phyloP scores from a whole-genome alignment of 2,888 invertebrate species.

The Coenonympha arcania region DNA sequence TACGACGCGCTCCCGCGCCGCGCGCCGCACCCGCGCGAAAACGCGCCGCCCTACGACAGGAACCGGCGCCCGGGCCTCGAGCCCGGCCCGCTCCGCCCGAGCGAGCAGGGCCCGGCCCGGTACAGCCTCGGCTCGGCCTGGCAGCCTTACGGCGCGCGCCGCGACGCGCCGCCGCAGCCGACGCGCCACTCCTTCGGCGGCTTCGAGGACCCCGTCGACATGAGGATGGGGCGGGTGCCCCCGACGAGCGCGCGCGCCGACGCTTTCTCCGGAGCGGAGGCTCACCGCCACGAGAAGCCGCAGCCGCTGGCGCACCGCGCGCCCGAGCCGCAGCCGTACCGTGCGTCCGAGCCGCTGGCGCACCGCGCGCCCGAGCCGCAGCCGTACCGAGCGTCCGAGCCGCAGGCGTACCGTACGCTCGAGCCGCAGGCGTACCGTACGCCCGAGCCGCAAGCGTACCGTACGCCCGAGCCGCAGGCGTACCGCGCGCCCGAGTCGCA shows the following conservation, averaged over 20 bases:
- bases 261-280: conserved; percentile 78
- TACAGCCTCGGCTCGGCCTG: conserved; percentile 36
- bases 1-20: conserved; percentile 41
- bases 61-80: conserved; percentile 14
- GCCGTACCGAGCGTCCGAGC: conserved; percentile 36
- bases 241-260: conserved; percentile 51
- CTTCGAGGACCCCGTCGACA: conserved; percentile 54
- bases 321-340: no score
- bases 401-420: conserved; percentile 74
- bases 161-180: conserved; percentile 28
- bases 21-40: conserved; percentile 42
- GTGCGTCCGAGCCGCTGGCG: conserved; percentile 30
- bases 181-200: conserved; percentile 49
- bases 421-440: conserved; percentile 79
- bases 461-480: conserved; percentile 29
- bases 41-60: conserved; percentile 31
- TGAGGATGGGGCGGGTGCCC: conserved; percentile 44
- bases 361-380: conserved; percentile 50
- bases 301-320: conserved; percentile 31
- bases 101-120: conserved; percentile 26
- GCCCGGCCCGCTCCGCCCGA: conserved; percentile 20
- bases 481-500: conserved; percentile 29
- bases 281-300: conserved; percentile 32
- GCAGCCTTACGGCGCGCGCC: conserved; percentile 33
- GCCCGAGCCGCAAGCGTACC: conserved; percentile 73